Base-by-base conservation (phyloP, 2,888 invertebrate genomes). In the Oscheius sp. region DNA sequence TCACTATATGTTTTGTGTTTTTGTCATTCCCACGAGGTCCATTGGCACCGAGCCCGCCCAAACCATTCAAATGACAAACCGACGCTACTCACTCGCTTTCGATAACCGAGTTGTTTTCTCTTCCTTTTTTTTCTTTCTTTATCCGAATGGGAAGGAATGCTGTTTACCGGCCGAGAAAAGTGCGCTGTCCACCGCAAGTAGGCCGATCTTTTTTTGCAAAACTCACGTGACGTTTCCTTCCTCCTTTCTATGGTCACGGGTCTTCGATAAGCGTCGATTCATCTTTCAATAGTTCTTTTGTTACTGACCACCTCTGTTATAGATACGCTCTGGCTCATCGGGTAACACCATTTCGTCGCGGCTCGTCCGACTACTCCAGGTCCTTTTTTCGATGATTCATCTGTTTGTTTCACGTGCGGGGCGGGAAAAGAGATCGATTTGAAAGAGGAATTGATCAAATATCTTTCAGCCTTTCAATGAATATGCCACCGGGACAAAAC, bases 401-500 rank as follows among this genome's bases (percentile, higher is more conserved):
- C 14, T 36, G 14, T 36, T 36, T 36, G 36, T 36, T 36, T 36
- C 36, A 36, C 36, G 36, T 36, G 36, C 36, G 36, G 36, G 36
- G 36, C 36, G 8, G 36, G 14, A 14, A 8, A 14, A 14, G 36
- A 36, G 14, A 36, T 36, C 36, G 36, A 36, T 36, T 36, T 14
- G 36, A 36, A 36, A 36, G 14, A 36, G 36, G 8, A 36, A 9
- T 6, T 24, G n/a, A 26, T 6, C n/a, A 26, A 51, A 14, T 2
- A 14, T 9, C 3, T 59, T 59, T 59, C 59, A 59, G 59, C 17
- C 26, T 59, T n/a, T 59, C 59, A 28, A 59, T 59, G 59, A 59
- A 59, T 44, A 67, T 67, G 67, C 36, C 67, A n/a, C 67, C 67
- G 20, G 67, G 67, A 49, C 67, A 67, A 28, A 67, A 67, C 24